These are phyloP conservation scores for Drosophila maculinotata DNA, from an alignment of 2,888 invertebrate species.

Conservation along the genomic window DNA sequence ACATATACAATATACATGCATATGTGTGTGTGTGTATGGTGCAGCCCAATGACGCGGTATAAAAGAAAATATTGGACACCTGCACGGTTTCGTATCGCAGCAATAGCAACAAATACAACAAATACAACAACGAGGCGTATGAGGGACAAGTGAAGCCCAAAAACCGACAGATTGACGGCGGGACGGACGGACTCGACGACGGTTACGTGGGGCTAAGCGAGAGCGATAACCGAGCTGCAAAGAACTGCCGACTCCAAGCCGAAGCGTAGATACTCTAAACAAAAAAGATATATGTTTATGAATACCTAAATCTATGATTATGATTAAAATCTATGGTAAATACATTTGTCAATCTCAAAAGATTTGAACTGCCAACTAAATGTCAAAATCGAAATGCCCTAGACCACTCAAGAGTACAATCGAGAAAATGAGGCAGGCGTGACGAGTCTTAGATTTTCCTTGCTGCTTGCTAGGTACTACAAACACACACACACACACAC, in stretches of 20 bases:
- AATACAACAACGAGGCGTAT: constrained; percentile 50
- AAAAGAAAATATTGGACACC: constrained; percentile 83
- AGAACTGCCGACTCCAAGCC: constrained; percentile 1
- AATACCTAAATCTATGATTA: too few species aligned
- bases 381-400: not conserved
- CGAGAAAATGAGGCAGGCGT: constrained; percentile 43
- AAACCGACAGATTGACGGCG: constrained; percentile 50
- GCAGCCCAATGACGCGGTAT: constrained; percentile 77
- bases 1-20: not conserved
- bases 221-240: constrained; percentile 41
- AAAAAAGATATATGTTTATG: too few species aligned
- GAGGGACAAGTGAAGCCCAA: constrained; percentile 74
- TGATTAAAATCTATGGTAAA: too few species aligned
- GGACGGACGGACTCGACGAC: constrained; percentile 20
- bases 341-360: too few species aligned
- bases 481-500: not conserved
- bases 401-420: constrained; percentile 18
- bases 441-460: constrained; percentile 61
- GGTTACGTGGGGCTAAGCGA: constrained; percentile 49
- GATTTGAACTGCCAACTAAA: too few species aligned
- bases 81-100: constrained; percentile 79
- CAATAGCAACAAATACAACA: constrained; percentile 56
- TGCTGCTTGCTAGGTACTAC: constrained; percentile 13
- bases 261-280: constrained; percentile 36
- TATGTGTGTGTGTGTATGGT: constrained; percentile 31